Conservation (phyloP, 2,113 vertebrate species). For the Manacus vitellinus region DNA sequence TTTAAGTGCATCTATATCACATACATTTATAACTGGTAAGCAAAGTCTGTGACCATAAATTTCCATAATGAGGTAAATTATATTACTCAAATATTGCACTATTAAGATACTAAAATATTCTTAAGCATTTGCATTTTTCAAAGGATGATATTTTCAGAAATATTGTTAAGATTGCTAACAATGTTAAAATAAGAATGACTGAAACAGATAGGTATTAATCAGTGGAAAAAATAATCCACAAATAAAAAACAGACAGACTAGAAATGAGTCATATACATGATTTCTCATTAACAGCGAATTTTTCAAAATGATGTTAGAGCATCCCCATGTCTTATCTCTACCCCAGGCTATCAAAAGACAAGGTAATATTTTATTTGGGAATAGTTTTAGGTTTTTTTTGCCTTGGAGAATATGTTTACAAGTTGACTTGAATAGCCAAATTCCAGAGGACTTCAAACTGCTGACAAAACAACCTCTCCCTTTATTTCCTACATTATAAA, state of each 20-base stretch:
- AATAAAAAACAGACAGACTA: conserved; percentile 57
- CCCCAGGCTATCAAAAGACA: background rate
- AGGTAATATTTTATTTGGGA: background rate
- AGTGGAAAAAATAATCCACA: conserved; percentile 42
- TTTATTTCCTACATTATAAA: background rate
- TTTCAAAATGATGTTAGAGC: background rate
- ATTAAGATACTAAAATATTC: conserved; percentile 9
- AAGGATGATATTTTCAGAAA: conserved; percentile 21
- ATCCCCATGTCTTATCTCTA: background rate
- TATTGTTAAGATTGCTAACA: conserved; percentile 30
- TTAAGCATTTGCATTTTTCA: background rate
- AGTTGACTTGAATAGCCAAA: background rate
- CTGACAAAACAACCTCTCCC: background rate
- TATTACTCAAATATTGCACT: background rate
- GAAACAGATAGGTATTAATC: conserved; percentile 57
- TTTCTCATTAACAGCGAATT: conserved; percentile 50
- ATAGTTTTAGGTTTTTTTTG: rapidly evolving
- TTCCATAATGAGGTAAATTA: background rate
- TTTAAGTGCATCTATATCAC: background rate
- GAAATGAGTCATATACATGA: conserved; percentile 48
- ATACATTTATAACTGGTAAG: background rate
- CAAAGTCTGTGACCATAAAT: background rate
- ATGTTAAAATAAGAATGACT: conserved; percentile 19
- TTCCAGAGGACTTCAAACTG: background rate
- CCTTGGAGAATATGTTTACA: background rate